phyloP scores from a whole-genome alignment of 2,888 invertebrate species.

The Operophtera brumata region DNA sequence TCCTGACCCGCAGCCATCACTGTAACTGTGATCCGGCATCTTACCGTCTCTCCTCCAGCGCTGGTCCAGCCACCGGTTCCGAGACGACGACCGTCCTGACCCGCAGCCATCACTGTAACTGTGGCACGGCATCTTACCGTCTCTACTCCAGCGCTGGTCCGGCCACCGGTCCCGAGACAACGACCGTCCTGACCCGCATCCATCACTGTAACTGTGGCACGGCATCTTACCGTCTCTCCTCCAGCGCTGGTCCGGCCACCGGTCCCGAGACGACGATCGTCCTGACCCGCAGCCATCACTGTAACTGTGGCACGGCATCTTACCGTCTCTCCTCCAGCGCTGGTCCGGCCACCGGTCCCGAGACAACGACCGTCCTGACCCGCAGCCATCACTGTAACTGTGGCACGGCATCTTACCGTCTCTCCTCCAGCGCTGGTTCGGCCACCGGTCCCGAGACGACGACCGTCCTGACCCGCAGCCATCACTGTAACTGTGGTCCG shows the following conservation, averaged over 20 bases:
- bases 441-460: slow-evolving; percentile 68
- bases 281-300: no score
- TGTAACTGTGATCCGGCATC: no score
- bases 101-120: no score
- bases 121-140: slow-evolving; percentile 45
- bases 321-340: slow-evolving; percentile 70
- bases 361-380: slow-evolving; percentile 67
- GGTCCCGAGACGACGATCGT: slow-evolving; percentile 65
- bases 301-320: neutral
- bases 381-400: no score
- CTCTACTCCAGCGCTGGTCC: slow-evolving; percentile 68
- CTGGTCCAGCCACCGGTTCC: slow-evolving; percentile 69
- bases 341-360: slow-evolving; percentile 68
- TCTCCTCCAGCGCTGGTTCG: slow-evolving; percentile 68
- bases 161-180: slow-evolving; percentile 69
- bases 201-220: no score
- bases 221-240: slow-evolving; percentile 61
- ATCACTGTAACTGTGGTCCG: no score
- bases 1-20: slow-evolving; percentile 69
- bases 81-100: slow-evolving; percentile 67
- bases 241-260: slow-evolving; percentile 72
- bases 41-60: slow-evolving; percentile 73
- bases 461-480: slow-evolving; percentile 69
- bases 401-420: slow-evolving; percentile 58
- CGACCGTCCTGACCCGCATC: slow-evolving; percentile 67